Evolutionary conservation across 2,797 vertebrate genomes (phyloP), one percentile per base, ranked within the genome.

Genomic region (Neopelma chrysocephalum): DNA sequence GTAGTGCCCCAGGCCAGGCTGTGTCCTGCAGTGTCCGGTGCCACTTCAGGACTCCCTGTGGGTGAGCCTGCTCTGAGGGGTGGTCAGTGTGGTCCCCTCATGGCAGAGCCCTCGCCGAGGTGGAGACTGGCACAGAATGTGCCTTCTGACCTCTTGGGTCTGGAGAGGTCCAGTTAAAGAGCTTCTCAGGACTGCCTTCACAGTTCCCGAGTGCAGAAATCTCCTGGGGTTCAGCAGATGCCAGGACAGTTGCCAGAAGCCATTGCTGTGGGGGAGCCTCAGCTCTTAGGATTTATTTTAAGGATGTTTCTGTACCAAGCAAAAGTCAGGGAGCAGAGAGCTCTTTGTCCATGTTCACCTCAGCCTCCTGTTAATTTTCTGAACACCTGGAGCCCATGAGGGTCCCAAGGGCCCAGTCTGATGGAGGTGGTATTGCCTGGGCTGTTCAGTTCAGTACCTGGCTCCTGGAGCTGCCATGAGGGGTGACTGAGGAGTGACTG

Each of bases 21-120:
- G 40, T 31, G 47, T n/a, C 34, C 68, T 31, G 40, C 69, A 11
- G n/a, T 5, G 29, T 15, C 62, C 5, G 0, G 1, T 2, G 23
- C 68, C 9, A 43, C 32, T 7, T 20, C 40, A 69, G 56, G 51
- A 11, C 27, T 61, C 23, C 17, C 10, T 18, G 27, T 9, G 60
- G 27, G 32, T 8, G 29, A 29, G 25, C 36, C 40, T 6, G 7
- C 36, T 34, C 76, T 31, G 23, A 11, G 36, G 21, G 17, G 12
- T 6, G 15, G 5, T 19, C 8, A 6, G 7, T 0, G 1, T 12
- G 36, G 36, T 70, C 29, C 57, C 45, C 47, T 36, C 79, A 0
- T 25, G 8, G 50, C 56, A 69, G 66, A 77, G 58, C 48, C 22
- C 53, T 48, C 1, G 0, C 73, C 6, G 54, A 11, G 31, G 4